Base-by-base conservation (phyloP, 2,888 invertebrate genomes). In the Girardia tigrina region DNA sequence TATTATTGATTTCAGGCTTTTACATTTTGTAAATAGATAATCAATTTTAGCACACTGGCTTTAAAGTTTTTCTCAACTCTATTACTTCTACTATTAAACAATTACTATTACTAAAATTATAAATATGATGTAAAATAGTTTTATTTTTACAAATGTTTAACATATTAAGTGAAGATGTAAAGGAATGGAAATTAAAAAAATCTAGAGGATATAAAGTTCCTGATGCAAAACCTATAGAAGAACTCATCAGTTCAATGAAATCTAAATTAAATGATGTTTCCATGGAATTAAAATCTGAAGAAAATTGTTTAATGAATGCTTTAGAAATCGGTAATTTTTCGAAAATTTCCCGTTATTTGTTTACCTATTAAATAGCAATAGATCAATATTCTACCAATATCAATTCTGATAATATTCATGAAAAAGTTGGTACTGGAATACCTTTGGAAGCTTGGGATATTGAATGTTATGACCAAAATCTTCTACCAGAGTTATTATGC, bases 391-490 rank as follows among this genome's bases (percentile, higher is more conserved):
- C 56, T 56, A 56, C n/a, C n/a, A 2, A 6, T 8, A 56, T 56
- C 56, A 56, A 4, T n/a, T 16, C 56, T 12, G 56, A 56, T 20
- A 56, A 56, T 16, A 56, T 56, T n/a, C 56, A 56, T 56, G 56
- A 56, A 8, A 56, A 56, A n/a, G 56, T 56, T n/a, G 56, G 56
- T 23, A 56, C 8, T 8, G 56, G 56, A 4, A 56, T 56, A 20
- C 56, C 56, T 56, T 56, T 56, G n/a, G 56, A 56, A 2, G 56
- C 56, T n/a, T 56, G 56, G 56, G 56, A 56, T 20, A 56, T 56
- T 20, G 56, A 56, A 8, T 56, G 56, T 16, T 56, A 20, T n/a
- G 56, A 56, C 23, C n/a, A 56, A 56, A 20, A n/a, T 20, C 23
- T 56, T 8, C n/a, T 56, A 8, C n/a, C 56, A 2, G 56, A 56